Conservation (phyloP, 2,797 vertebrate genomes). For the Cercopithecus neglectus region DNA sequence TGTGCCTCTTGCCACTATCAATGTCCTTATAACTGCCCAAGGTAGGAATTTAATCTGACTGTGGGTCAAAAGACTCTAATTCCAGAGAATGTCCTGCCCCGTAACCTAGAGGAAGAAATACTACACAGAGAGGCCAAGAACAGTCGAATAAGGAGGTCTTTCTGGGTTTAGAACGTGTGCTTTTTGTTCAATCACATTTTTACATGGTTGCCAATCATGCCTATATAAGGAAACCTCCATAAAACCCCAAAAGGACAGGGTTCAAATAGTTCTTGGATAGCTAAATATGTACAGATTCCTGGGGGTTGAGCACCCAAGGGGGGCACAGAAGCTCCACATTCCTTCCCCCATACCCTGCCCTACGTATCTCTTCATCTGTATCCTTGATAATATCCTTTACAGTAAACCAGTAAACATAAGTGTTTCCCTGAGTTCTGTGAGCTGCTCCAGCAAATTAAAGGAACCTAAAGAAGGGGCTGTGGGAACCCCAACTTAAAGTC, state of each 20-base stretch:
- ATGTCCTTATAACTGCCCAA: neutral
- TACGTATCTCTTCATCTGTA: neutral
- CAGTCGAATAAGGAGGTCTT: neutral
- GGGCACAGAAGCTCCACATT: neutral
- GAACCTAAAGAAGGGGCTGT: neutral
- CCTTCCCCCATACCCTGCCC: neutral
- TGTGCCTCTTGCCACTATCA: neutral
- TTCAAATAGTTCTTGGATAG: neutral
- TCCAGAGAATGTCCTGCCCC: neutral
- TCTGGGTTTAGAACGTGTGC: neutral
- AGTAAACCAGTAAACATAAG: neutral
- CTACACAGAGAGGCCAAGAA: neutral
- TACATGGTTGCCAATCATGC: neutral
- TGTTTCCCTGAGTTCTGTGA: neutral
- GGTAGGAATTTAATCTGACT: neutral
- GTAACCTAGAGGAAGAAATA: neutral
- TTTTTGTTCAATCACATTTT: neutral
- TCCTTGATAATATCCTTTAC: neutral
- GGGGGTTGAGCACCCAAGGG: neutral
- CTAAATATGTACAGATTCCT: neutral
- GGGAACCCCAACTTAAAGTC: neutral
- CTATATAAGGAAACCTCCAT: neutral
- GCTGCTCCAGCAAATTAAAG: neutral
- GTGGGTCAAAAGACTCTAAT: neutral
- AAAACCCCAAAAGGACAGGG: neutral